A percentile compares a stretch with the other conserved stretches of the same genome.
Evolutionary conservation across 2,113 vertebrate species (phyloP).

Genomic region (Diadophis punctatus): DNA sequence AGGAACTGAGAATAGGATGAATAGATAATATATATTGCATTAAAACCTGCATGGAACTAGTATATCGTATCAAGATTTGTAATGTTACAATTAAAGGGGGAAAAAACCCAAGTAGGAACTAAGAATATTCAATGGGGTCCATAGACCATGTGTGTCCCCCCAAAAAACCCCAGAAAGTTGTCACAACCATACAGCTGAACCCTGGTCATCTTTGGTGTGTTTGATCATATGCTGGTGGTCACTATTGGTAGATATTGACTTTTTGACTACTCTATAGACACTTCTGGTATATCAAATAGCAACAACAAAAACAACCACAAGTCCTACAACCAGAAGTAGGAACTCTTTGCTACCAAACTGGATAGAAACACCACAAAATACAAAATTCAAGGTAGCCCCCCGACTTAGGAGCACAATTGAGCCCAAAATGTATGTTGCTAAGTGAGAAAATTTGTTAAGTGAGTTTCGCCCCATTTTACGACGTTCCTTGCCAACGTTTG

Average conservation of each 20-base stretch:
- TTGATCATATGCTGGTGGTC: neutral
- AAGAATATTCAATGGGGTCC: neutral
- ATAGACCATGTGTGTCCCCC: neutral
- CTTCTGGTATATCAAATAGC: neutral
- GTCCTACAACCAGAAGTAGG: constrained; percentile 49
- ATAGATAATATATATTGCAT: neutral
- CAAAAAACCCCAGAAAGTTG: neutral
- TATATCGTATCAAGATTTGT: neutral
- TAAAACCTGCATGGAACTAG: neutral
- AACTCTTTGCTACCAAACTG: constrained; percentile 56
- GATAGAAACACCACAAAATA: neutral
- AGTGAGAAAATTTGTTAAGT: too few relatives aligned
- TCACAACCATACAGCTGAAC: neutral
- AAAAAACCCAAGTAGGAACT: constrained; percentile 22
- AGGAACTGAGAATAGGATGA: neutral
- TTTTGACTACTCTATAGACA: neutral
- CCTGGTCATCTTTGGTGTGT: neutral
- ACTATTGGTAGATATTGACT: neutral
- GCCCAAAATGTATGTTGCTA: too few relatives aligned
- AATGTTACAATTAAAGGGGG: neutral
- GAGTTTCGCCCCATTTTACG: too few relatives aligned
- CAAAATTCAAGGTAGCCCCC: neutral
- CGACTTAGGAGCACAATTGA: too few relatives aligned
- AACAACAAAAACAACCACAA: neutral
- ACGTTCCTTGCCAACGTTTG: too few relatives aligned